Evolutionary conservation across 2,888 invertebrate genomes (phyloP), one percentile per base, ranked within the genome.

Genomic region (Cantharis rufa): DNA sequence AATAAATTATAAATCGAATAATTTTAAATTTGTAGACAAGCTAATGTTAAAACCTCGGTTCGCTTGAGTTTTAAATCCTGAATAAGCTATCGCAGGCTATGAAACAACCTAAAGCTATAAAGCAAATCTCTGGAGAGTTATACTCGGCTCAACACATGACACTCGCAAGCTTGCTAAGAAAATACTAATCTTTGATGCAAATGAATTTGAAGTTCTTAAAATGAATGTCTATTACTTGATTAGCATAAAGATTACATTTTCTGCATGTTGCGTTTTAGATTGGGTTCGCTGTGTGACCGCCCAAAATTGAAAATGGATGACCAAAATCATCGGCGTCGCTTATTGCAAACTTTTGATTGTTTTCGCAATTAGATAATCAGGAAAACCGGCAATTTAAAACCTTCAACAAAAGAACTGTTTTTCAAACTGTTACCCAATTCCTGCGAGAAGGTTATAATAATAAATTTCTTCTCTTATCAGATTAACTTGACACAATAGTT

Each of bases 401-500:
- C 13, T 18, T 63, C 0, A 48, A 48, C 18, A n/a, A 48, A 48
- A 48, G n/a, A 48, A 32, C 13, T 4, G 13, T 32, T 32, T 32
- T 32, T 32, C 32, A 13, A 48, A 48, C 48, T 48, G 48, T 48
- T 48, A 66, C 18, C 74, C 78, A 76, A 66, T 74, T 75, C 63
- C 74, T 71, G 74, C 71, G 70, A 61, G 32, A 78, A 77, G 77
- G 75, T 70, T 72, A 76, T 70, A 81, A 77, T 82, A 78, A 86
- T 87, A 87, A 86, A 87, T 86, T 84, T 84, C 82, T 82, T 81
- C 81, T 81, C 84, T 84, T 85, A 87, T 87, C 87, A 85, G 87
- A 87, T 87, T 86, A 86, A 85, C 85, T 83, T 87, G 87, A 88
- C 87, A 88, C 85, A 86, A 87, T 87, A 87, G 87, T 88, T 88